Evolutionary conservation across 2,888 invertebrate species (phyloP).

Genomic region (Parnassius glacialis): DNA sequence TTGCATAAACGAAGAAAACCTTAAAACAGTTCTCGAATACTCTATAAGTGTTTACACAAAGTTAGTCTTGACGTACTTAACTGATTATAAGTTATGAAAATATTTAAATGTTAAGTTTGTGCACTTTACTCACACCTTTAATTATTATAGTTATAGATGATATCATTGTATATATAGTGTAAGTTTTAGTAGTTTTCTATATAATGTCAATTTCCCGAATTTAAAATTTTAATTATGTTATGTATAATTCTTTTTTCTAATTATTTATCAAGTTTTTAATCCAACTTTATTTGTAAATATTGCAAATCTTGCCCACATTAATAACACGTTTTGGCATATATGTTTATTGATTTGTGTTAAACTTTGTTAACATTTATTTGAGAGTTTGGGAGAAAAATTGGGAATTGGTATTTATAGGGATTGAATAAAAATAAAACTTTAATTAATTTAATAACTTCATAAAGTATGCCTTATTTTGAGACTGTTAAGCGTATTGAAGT

Average conservation of each 20-base stretch:
- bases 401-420: neutral
- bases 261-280: conserved; percentile 1
- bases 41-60: neutral
- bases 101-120: conserved; percentile 1
- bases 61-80: conserved; percentile 16
- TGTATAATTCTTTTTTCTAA: neutral
- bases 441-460: neutral
- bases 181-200: conserved; percentile 9
- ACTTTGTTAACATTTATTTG: no score
- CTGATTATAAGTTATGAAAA: neutral
- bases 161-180: conserved; percentile 33
- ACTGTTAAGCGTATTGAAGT: neutral
- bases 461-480: neutral
- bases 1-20: neutral
- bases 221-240: neutral
- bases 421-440: conserved; percentile 8
- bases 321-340: no score
- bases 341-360: no score
- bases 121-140: neutral
- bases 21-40: conserved; percentile 13
- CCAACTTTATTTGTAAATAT: conserved; percentile 3
- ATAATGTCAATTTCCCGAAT: neutral
- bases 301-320: conserved; percentile 24
- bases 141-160: conserved; percentile 23
- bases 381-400: neutral